Percentiles rank a stretch among this genome's conserved stretches.
Conservation (phyloP, 2,113 vertebrate genomes). For the Etheostoma cragini region DNA sequence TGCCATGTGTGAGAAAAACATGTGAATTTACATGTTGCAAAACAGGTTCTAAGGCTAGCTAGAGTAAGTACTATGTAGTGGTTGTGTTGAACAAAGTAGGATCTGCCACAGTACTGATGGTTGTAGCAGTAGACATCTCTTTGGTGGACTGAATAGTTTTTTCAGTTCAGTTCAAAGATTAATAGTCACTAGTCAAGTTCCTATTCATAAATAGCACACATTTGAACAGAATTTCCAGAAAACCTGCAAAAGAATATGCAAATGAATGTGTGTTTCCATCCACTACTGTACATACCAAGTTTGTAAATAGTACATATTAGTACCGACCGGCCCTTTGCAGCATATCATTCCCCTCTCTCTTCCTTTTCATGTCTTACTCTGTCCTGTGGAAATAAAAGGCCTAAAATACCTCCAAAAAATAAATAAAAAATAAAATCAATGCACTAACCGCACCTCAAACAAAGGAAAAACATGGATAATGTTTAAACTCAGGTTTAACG, state of each 20-base stretch:
- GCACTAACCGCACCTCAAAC: background rate
- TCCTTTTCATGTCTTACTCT: no score
- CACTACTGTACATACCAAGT: no score
- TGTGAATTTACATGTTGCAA: conserved; percentile 19
- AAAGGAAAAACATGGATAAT: background rate
- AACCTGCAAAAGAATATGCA: background rate
- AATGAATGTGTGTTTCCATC: background rate
- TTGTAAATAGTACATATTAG: background rate
- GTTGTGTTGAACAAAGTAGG: conserved; percentile 27
- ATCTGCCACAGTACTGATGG: conserved; percentile 15
- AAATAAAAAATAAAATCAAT: background rate
- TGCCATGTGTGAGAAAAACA: conserved; percentile 2
- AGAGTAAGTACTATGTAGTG: background rate
- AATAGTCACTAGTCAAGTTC: background rate
- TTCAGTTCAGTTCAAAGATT: background rate
- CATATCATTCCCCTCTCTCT: no score
- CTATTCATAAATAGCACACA: background rate
- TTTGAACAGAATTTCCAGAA: background rate
- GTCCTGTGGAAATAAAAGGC: no score
- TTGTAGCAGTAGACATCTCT: background rate
- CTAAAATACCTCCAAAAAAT: no score
- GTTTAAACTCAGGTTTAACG: background rate
- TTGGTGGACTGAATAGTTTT: background rate
- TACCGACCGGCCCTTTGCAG: no score
- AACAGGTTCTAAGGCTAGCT: background rate